A percentile compares a stretch with the other conserved stretches of the same genome.
These are phyloP conservation scores for Otocyon megalotis DNA, from an alignment of 2,113 vertebrate genomes.

Conservation along the genomic window DNA sequence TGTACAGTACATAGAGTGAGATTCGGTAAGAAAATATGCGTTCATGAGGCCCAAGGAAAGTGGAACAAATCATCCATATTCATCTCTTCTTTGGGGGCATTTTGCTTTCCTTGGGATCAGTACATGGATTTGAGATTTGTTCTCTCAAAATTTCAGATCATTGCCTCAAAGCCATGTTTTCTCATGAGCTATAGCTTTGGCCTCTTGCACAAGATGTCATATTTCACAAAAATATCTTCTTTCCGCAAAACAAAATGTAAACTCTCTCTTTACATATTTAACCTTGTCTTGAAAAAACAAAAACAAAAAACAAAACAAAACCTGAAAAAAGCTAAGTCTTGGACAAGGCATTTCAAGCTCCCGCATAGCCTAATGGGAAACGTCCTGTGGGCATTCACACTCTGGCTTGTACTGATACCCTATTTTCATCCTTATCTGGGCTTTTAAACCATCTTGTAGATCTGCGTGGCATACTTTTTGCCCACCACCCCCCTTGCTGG, in stretches of 20 bases:
- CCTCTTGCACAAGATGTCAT: neutral
- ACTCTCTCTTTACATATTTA: neutral
- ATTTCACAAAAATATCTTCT: conserved; percentile 44
- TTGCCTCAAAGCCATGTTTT: neutral
- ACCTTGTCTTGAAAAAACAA: neutral
- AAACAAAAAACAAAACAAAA: neutral
- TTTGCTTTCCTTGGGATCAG: neutral
- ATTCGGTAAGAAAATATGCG: neutral
- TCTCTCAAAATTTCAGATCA: neutral
- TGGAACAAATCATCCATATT: neutral
- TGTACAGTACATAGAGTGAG: neutral
- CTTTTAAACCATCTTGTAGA: neutral
- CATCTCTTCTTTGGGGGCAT: neutral
- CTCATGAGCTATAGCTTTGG: neutral
- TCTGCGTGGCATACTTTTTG: neutral
- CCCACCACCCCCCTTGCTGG: neutral
- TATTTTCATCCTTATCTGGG: neutral
- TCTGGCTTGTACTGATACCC: neutral
- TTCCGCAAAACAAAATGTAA: neutral
- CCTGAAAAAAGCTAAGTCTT: neutral
- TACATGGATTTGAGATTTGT: neutral
- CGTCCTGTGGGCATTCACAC: neutral
- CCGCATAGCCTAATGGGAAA: neutral
- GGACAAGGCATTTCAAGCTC: neutral
- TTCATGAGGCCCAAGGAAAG: neutral